These are phyloP conservation scores for Trididemnum clinides DNA, from an alignment of 23 tunicate species.

Conservation along the genomic window DNA sequence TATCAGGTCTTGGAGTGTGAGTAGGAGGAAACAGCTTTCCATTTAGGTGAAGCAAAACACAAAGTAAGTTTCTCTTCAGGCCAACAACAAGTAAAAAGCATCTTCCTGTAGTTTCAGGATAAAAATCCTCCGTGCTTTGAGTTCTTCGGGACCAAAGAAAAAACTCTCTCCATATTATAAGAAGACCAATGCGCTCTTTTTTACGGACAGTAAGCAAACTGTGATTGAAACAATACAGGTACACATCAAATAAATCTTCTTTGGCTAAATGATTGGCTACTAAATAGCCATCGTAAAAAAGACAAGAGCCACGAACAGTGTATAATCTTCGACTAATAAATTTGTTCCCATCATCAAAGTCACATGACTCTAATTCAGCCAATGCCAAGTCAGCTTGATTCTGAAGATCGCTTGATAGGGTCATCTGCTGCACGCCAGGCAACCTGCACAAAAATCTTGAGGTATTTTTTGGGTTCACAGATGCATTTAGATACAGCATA, in stretches of 20 bases:
- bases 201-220: constrained; percentile 21
- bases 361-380: constrained; percentile 81
- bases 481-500: constrained; percentile 34
- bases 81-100: constrained; percentile 76
- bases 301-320: constrained; percentile 71
- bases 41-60: constrained; percentile 45
- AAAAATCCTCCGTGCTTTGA: neutral
- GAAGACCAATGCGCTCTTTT: constrained; percentile 52
- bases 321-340: constrained; percentile 48
- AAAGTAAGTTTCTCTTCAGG: constrained; percentile 36
- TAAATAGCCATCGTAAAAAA: constrained; percentile 73
- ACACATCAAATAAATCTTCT: constrained; percentile 54
- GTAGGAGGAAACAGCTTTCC: constrained; percentile 60
- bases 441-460: neutral
- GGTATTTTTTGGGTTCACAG: neutral
- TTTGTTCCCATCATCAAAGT: constrained; percentile 67
- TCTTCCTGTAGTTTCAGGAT: constrained; percentile 40
- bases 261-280: constrained; percentile 62
- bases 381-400: constrained; percentile 43
- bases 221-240: constrained; percentile 63
- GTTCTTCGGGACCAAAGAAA: constrained; percentile 19
- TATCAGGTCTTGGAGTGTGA: constrained; percentile 69
- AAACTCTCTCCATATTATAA: constrained; percentile 86
- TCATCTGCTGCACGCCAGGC: constrained; percentile 27
- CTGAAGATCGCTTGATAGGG: constrained; percentile 22